These are phyloP conservation scores for Heliocidaris erythrogramma DNA, from an alignment of 35 echinoderm and acorn worm genomes.

Conservation along the genomic window DNA sequence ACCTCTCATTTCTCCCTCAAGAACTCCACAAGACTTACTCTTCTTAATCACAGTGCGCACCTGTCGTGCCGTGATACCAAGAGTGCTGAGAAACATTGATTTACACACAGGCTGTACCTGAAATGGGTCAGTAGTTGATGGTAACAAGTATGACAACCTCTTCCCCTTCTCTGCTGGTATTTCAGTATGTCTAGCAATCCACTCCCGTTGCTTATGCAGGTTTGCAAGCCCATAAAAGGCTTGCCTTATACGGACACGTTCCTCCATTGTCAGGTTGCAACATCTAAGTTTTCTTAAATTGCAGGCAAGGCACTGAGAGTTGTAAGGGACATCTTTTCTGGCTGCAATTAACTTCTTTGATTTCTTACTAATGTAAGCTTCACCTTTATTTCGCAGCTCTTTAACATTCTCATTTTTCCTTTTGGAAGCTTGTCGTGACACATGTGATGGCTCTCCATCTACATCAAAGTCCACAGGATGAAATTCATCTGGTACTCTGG, in stretches of 20 bases:
- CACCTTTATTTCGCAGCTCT: not conserved
- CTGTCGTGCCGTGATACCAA: too few relatives aligned
- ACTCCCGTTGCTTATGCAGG: not conserved
- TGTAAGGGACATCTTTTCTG: not conserved
- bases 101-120: too few relatives aligned
- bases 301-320: not conserved
- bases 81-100: too few relatives aligned
- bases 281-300: not conserved
- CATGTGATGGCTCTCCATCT: not conserved
- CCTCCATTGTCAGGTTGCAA: not conserved
- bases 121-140: too few relatives aligned
- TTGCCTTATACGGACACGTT: not conserved
- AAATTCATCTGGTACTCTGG: not conserved
- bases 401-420: not conserved
- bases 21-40: too few relatives aligned
- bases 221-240: slow-evolving; percentile 16
- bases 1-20: too few relatives aligned
- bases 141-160: too few relatives aligned
- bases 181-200: slow-evolving; percentile 12
- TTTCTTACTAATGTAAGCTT: not conserved
- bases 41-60: too few relatives aligned
- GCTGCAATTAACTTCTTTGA: not conserved
- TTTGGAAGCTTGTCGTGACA: not conserved
- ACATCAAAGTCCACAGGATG: slow-evolving; percentile 7
- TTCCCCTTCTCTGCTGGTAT: not conserved